phyloP scores from a whole-genome alignment of 2,888 invertebrate genomes.

The Cantharis nigra region DNA sequence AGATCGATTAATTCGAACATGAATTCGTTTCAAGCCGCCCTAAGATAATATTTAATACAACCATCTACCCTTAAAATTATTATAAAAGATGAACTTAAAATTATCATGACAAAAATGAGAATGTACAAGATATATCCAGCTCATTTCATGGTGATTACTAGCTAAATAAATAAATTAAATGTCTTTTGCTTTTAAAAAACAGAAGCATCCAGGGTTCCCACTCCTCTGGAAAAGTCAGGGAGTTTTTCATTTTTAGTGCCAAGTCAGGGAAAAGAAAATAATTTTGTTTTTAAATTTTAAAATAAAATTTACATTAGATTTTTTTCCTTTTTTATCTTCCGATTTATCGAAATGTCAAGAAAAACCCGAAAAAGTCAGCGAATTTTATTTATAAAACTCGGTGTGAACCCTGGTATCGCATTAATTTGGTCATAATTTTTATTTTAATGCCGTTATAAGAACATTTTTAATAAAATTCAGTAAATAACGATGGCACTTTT shows the following conservation, averaged over 20 bases:
- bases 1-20: not conserved
- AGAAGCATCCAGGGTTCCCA: not conserved
- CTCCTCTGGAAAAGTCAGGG: no score
- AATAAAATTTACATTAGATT: no score
- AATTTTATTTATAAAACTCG: no score
- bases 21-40: not conserved
- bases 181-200: not conserved
- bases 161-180: not conserved
- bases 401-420: not conserved
- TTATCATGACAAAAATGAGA: not conserved
- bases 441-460: not conserved
- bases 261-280: no score
- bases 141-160: not conserved
- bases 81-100: not conserved
- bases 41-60: not conserved
- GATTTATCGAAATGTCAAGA: no score
- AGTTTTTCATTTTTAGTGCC: no score
- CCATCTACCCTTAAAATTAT: not conserved
- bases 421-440: not conserved
- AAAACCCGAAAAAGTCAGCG: no score
- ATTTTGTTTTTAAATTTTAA: no score
- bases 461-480: not conserved
- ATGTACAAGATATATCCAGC: not conserved
- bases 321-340: no score
- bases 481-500: not conserved